Evolutionary conservation across 2,888 invertebrate genomes (phyloP), one percentile per base, ranked within the genome.

Genomic region (Apomyelois bistriatella): DNA sequence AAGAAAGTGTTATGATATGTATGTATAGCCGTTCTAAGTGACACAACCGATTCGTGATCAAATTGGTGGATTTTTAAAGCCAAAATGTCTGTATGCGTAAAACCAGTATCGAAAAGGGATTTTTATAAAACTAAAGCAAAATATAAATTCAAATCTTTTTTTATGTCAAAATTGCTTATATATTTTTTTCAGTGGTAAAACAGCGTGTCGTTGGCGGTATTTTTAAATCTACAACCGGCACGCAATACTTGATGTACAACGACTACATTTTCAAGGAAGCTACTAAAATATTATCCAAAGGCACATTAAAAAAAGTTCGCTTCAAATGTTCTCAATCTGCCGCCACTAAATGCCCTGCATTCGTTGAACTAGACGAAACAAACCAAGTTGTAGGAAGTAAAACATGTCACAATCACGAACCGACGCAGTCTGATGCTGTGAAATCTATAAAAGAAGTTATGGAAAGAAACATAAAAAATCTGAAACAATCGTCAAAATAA

Each of bases 261-360:
- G 69, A 67, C 1, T 72, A 70, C 48, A 66, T 70, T 0, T 76
- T 68, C 46, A 64, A 64, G 41, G 70, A 68, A 49, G 50, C 53
- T 16, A 16, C 15, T 5, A 46, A n/a, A 16, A n/a, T n/a, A 16
- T 32, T 32, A 16, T 15, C 16, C 10, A 46, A 46, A 46, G 32
- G 46, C 3, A 6, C 10, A 9, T 0, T 16, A 6, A 46, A 46
- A 16, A 32, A 3, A 8, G 32, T 46, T 12, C 16, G 46, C 4
- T 46, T 9, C 35, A n/a, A 15, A 46, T 46, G 46, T 28, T 46
- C 35, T 4, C 9, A 32, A 10, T 10, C 32, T 32, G 1, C 16
- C 1, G 12, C 10, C 10, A 13, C 1, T 1, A 46, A 46, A 6
- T 46, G 46, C 6, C 35, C 32, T 16, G 46, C 32, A 1, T 46